These are phyloP conservation scores for Drosophila algonquin DNA, from an alignment of 2,888 invertebrate genomes.

Conservation along the genomic window DNA sequence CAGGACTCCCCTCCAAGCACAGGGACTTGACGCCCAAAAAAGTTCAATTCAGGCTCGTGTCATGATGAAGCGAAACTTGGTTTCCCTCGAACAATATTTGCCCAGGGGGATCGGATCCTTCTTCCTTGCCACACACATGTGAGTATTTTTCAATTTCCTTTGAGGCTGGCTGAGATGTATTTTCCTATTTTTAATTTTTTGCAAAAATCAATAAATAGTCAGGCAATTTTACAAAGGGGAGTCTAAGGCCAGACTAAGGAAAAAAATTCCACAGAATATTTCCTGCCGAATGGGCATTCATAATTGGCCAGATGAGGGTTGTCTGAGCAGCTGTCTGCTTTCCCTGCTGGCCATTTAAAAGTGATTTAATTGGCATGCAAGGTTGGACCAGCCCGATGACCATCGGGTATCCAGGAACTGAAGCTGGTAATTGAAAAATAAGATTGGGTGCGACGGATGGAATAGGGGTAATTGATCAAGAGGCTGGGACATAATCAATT, in stretches of 20 bases:
- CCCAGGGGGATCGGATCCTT: neutral
- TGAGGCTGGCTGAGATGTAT: slow-evolving; percentile 5
- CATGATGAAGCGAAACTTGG: slow-evolving; percentile 10
- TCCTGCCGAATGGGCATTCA: slow-evolving; percentile 40
- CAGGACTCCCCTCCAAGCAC: neutral
- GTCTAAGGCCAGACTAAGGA: slow-evolving; percentile 5
- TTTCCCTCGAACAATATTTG: neutral
- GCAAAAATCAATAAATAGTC: slow-evolving; percentile 30
- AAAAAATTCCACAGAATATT: slow-evolving; percentile 25
- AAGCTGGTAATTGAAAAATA: slow-evolving; percentile 42
- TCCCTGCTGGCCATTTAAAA: slow-evolving; percentile 22
- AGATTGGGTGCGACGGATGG: slow-evolving; percentile 15
- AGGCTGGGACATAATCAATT: neutral
- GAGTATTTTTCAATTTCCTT: slow-evolving; percentile 39
- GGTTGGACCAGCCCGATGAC: slow-evolving; percentile 1
- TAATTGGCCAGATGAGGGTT: slow-evolving; percentile 46
- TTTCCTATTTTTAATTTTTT: slow-evolving; percentile 18
- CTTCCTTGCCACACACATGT: slow-evolving; percentile 15
- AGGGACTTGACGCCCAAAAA: slow-evolving; percentile 1
- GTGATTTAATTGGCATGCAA: slow-evolving; percentile 42
- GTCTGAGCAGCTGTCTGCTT: slow-evolving; percentile 15
- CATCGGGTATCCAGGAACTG: neutral
- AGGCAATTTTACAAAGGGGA: slow-evolving; percentile 23
- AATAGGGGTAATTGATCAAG: too few species aligned
- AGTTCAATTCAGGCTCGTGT: slow-evolving; percentile 5